Base-by-base conservation (phyloP, 1,140 invertebrate species). In the Dysdera silvatica region DNA sequence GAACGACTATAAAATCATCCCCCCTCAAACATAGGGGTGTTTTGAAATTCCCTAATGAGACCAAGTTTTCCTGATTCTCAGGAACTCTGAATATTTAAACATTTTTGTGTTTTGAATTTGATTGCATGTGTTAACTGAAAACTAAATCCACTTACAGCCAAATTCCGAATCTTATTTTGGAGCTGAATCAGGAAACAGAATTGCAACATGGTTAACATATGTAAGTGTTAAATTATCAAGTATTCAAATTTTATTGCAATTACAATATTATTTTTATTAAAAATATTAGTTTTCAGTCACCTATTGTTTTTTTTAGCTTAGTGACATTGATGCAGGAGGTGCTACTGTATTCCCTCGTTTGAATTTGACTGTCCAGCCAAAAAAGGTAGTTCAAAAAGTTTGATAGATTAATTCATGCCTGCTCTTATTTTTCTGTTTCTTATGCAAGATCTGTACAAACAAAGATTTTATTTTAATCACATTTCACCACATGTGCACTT, bases 341-440 rank as follows among this genome's bases (percentile, higher is more conserved):
- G 62, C 61, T 2, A 69, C 68, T 14, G 66, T 63, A 4, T 69
- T 69, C 35, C 68, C 68, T 3, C 47, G 68, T 29, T 29, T 69
- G 3, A 71, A 71, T 10, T 43, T 73, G 2, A 51, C 65, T 0
- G 54, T 70, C 10, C 52, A 49, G 35, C 67, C 71, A 0, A 54
- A 63, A 49, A 63, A 63, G 33, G 61, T 63, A n/a, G n/a, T n/a
- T n/a, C n/a, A n/a, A n/a, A n/a, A n/a, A n/a, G n/a, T n/a, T n/a
- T n/a, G n/a, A n/a, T n/a, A n/a, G n/a, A n/a, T n/a, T n/a, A n/a
- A n/a, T n/a, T n/a, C n/a, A n/a, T n/a, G n/a, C n/a, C n/a, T n/a
- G n/a, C n/a, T n/a, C n/a, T n/a, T n/a, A n/a, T n/a, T n/a, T n/a
- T n/a, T n/a, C n/a, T n/a, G n/a, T n/a, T n/a, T n/a, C n/a, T n/a